These are phyloP conservation scores for Drosophila pseudotakahashii DNA, from an alignment of 2,888 invertebrate genomes.

Conservation along the genomic window DNA sequence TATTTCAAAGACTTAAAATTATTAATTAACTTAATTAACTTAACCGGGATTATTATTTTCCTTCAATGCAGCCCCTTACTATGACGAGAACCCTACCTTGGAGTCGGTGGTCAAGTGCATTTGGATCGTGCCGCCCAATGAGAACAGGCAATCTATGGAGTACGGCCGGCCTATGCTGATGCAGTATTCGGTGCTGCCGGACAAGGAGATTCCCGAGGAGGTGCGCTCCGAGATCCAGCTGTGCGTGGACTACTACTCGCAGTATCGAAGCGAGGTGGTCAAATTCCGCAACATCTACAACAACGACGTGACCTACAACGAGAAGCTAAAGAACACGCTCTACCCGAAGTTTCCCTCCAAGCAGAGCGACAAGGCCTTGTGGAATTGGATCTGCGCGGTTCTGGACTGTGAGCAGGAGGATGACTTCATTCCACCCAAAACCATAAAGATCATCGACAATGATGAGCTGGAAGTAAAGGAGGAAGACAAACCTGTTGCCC, in stretches of 20 bases:
- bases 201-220: conserved; percentile 91
- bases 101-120: conserved; percentile 94
- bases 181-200: conserved; percentile 93
- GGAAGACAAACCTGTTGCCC: conserved; percentile 49
- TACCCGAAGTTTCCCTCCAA: conserved; percentile 93
- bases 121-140: conserved; percentile 98
- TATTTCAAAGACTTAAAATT: too few species aligned
- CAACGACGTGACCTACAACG: conserved; percentile 90
- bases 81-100: conserved; percentile 90
- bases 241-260: conserved; percentile 93
- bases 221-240: conserved; percentile 94
- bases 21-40: too few species aligned
- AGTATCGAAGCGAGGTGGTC: conserved; percentile 87
- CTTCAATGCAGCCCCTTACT: conserved; percentile 89
- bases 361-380: conserved; percentile 90
- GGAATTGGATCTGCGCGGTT: conserved; percentile 91
- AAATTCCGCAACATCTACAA: conserved; percentile 86
- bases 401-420: conserved; percentile 90
- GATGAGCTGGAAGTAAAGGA: conserved; percentile 64
- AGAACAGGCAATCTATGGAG: conserved; percentile 93
- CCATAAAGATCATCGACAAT: conserved; percentile 80
- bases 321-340: conserved; percentile 92
- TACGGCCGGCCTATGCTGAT: conserved; percentile 96
- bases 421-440: conserved; percentile 86
- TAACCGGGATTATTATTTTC: too few species aligned